Evolutionary conservation across 2,113 vertebrate species (phyloP).

Genomic region (Tapirus terrestris): DNA sequence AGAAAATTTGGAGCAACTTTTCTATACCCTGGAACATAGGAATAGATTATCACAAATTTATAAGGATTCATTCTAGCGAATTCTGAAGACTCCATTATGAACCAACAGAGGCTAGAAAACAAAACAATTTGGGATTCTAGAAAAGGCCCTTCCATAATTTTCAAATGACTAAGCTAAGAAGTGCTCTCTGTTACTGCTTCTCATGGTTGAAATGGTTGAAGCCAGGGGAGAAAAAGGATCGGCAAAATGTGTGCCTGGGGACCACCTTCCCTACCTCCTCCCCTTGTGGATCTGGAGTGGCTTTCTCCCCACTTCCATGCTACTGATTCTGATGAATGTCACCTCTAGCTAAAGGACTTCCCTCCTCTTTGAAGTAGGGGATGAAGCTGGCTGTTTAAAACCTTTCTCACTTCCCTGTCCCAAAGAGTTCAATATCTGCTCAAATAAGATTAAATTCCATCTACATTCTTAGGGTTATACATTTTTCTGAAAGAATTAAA

Average conservation of each 20-base stretch:
- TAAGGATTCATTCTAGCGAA: background rate
- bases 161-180: background rate
- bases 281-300: background rate
- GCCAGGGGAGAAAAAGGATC: background rate
- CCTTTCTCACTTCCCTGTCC: background rate
- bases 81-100: background rate
- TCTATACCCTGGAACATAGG: background rate
- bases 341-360: background rate
- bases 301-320: background rate
- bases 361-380: background rate
- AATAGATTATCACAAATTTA: background rate
- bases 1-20: constrained; percentile 1
- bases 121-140: background rate
- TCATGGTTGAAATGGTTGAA: background rate
- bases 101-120: background rate
- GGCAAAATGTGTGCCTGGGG: background rate
- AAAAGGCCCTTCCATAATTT: background rate
- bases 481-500: background rate
- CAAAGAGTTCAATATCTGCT: background rate
- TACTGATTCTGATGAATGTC: background rate
- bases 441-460: background rate
- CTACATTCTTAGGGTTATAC: background rate
- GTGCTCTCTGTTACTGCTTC: background rate
- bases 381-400: background rate
- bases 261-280: no score